These are phyloP conservation scores for Cheilosia vulpina DNA, from an alignment of 2,888 invertebrate genomes.

Conservation along the genomic window DNA sequence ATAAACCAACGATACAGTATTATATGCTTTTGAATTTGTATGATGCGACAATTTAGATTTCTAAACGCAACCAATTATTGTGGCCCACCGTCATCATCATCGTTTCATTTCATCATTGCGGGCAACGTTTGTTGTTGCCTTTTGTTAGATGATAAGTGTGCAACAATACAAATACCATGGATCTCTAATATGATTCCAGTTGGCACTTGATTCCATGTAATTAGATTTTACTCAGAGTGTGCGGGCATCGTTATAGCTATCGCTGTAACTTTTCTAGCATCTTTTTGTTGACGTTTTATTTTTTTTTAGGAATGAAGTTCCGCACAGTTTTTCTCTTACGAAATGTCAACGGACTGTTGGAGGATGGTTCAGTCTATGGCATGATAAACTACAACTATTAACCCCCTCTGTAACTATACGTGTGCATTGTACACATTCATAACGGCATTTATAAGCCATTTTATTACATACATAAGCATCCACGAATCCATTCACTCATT, in stretches of 20 bases:
- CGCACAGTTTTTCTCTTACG: constrained; percentile 16
- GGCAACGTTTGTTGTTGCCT: constrained; percentile 19
- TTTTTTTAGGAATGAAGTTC: constrained; percentile 49
- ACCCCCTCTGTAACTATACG: constrained; percentile 8
- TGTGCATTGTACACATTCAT: constrained; percentile 2
- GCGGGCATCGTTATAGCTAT: constrained; percentile 45
- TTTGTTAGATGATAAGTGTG: constrained; percentile 50
- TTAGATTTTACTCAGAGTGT: constrained; percentile 59
- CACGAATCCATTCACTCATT: constrained; percentile 67
- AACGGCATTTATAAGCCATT: constrained; percentile 62
- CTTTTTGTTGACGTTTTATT: constrained; percentile 10
- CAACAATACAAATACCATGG: constrained; percentile 30
- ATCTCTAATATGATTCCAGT: constrained; percentile 58
- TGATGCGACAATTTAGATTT: constrained; percentile 58
- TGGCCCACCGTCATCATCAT: constrained; percentile 26
- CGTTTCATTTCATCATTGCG: constrained; percentile 52
- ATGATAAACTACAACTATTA: constrained; percentile 33
- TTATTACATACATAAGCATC: constrained; percentile 64
- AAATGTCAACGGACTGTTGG: constrained; percentile 61
- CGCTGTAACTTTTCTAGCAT: constrained; percentile 18
- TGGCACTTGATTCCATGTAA: constrained; percentile 60
- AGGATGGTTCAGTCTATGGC: constrained; percentile 12
- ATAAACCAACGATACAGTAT: background rate
- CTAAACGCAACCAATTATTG: constrained; percentile 59
- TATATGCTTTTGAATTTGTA: constrained; percentile 35